These are phyloP conservation scores for Cephus rjabovi DNA, from an alignment of 2,888 invertebrate genomes.

Conservation along the genomic window DNA sequence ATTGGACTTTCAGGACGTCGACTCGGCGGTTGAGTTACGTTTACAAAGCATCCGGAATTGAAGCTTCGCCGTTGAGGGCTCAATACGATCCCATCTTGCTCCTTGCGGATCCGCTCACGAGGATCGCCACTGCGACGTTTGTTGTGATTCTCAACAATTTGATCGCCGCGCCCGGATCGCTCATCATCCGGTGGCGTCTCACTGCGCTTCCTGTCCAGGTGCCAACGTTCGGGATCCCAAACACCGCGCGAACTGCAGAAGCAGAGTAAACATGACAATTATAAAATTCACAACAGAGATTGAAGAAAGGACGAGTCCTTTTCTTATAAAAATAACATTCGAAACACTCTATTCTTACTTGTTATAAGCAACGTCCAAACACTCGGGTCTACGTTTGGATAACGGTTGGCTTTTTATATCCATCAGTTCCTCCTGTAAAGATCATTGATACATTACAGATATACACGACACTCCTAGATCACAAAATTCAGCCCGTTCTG, in stretches of 20 bases:
- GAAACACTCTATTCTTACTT: slow-evolving; percentile 64
- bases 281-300: slow-evolving; percentile 19
- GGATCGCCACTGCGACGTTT: slow-evolving; percentile 75
- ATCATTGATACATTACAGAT: slow-evolving; percentile 10
- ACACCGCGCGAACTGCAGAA: slow-evolving; percentile 63
- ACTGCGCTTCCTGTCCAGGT: slow-evolving; percentile 70
- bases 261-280: slow-evolving; percentile 49
- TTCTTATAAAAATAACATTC: too few species aligned
- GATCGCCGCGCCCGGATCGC: slow-evolving; percentile 69
- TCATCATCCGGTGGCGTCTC: slow-evolving; percentile 76
- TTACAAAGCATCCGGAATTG: slow-evolving; percentile 87
- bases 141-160: slow-evolving; percentile 44
- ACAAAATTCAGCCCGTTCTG: not conserved
- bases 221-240: slow-evolving; percentile 71
- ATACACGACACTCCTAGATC: not conserved
- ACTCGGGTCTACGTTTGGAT: slow-evolving; percentile 79
- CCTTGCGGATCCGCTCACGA: slow-evolving; percentile 82
- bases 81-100: slow-evolving; percentile 85
- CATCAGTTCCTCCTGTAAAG: slow-evolving; percentile 75
- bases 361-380: slow-evolving; percentile 71
- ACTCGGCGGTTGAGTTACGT: slow-evolving; percentile 50
- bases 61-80: slow-evolving; percentile 89
- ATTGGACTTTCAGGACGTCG: slow-evolving; percentile 64
- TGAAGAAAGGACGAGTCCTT: not conserved
- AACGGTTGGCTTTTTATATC: slow-evolving; percentile 77